These are phyloP conservation scores for Spilarctia lutea DNA, from an alignment of 2,888 invertebrate genomes.

Conservation along the genomic window DNA sequence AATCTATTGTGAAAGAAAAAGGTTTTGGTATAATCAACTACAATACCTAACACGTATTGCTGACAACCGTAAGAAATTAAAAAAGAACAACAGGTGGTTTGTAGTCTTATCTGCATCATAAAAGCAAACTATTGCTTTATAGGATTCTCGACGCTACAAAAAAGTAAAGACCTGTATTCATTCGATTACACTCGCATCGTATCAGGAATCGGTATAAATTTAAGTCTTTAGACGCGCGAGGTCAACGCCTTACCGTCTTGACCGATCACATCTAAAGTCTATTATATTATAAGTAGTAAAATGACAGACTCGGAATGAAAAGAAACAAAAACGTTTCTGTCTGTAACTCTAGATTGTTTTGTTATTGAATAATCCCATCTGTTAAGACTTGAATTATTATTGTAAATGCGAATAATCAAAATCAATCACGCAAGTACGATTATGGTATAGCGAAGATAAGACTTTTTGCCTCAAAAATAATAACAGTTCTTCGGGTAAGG, in stretches of 20 bases:
- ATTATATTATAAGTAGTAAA: constrained; percentile 37
- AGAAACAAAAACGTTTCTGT: constrained; percentile 23
- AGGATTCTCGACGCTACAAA: constrained; percentile 15
- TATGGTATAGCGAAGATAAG: neutral
- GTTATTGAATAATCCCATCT: neutral
- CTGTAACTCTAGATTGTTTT: neutral
- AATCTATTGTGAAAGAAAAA: neutral
- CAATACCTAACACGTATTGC: neutral
- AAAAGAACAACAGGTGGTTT: neutral
- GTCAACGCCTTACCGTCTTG: constrained; percentile 44
- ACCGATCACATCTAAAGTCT: constrained; percentile 44
- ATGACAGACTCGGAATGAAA: constrained; percentile 32
- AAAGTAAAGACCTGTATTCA: constrained; percentile 23
- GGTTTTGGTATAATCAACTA: neutral
- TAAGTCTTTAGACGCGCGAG: constrained; percentile 27
- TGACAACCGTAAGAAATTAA: neutral
- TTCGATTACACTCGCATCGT: constrained; percentile 29
- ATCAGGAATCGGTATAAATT: constrained; percentile 39
- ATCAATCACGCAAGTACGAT: neutral
- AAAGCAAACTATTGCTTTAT: constrained; percentile 2
- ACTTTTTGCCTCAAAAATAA: neutral
- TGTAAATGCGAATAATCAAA: neutral
- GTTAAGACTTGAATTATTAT: neutral
- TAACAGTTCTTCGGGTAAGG: neutral
- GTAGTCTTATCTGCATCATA: neutral